Base-by-base conservation (phyloP, 2,113 vertebrate species). In the Vidua macroura region DNA sequence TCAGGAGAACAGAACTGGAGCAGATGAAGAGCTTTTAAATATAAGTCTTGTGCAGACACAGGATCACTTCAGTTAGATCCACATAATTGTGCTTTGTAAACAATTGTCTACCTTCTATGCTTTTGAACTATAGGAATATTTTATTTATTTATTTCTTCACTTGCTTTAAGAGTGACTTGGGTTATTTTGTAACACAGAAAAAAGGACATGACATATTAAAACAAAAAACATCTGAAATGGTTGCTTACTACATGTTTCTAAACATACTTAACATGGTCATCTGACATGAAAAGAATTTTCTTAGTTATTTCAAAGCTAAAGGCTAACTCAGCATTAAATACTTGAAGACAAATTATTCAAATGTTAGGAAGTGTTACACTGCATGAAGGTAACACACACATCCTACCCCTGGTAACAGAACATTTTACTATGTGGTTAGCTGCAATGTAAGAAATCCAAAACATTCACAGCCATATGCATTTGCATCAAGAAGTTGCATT, bases 361-460 rank as follows among this genome's bases (percentile, higher is more conserved):
- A 31, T 3, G 14, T 13, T 28, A 74, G 30, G 35, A 72, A 81
- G 35, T 58, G 48, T 6, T 30, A 41, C 24, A 22, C 15, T 35
- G 59, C 62, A 68, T 1, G 4, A 79, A 85, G 33, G 37, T 49
- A 72, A 73, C 37, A 59, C 22, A 52, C 0, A 4, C 0, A 0
- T 28, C 18, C 55, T 31, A 49, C 3, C 16, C 12, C 55, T 31
- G n/a, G 15, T 31, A 92, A 77, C 0, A 48, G 6, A 90, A 51
- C 13, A 39, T 27, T 67, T 77, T 25, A 59, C 39, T 41, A 2
- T 15, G n/a, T 48, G 48, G 6, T 62, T 81, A 75, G 60, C 22
- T 83, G 35, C 43, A 70, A 11, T 11, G 15, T 24, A 91, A 77
- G 55, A 81, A n/a, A 91, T 27, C 35, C 27, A 70, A 55, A 94